Percentiles rank a stretch among this genome's conserved stretches.
Conservation (phyloP, 2,888 invertebrate genomes). For the Drosophila setosimentum region DNA sequence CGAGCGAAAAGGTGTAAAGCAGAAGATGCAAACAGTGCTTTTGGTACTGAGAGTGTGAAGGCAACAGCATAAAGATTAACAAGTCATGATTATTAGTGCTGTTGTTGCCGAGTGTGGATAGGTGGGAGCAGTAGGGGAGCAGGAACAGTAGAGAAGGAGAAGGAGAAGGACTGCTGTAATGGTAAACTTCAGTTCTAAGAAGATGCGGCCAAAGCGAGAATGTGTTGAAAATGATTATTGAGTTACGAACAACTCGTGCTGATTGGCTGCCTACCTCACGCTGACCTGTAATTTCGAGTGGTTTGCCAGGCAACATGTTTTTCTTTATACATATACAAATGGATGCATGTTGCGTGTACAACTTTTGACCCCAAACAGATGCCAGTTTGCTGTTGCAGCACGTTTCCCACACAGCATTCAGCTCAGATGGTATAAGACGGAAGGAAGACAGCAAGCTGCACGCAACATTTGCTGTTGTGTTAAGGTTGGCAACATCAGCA, state of each 20-base stretch:
- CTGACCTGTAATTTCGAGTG: constrained; percentile 55
- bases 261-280: constrained; percentile 48
- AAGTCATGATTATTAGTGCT: constrained; percentile 81
- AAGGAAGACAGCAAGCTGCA: constrained; percentile 15
- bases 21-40: constrained; percentile 22
- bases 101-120: constrained; percentile 14
- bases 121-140: background rate
- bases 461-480: constrained; percentile 33
- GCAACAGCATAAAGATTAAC: constrained; percentile 78
- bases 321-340: constrained; percentile 13
- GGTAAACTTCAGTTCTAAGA: constrained; percentile 9
- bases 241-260: constrained; percentile 28
- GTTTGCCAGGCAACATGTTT: constrained; percentile 43
- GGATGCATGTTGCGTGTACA: constrained; percentile 53
- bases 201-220: constrained; percentile 18
- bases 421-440: background rate
- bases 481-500: constrained; percentile 43
- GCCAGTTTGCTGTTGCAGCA: constrained; percentile 17
- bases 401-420: constrained; percentile 22
- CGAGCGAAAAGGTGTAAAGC: background rate
- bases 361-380: constrained; percentile 58
- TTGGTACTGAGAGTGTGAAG: constrained; percentile 42
- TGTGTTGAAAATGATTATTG: constrained; percentile 50
- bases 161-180: background rate
- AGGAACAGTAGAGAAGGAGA: background rate